Evolutionary conservation across 1,140 invertebrate species (phyloP), one percentile per base, ranked within the genome.

Genomic region (Lanistes nyassanus): DNA sequence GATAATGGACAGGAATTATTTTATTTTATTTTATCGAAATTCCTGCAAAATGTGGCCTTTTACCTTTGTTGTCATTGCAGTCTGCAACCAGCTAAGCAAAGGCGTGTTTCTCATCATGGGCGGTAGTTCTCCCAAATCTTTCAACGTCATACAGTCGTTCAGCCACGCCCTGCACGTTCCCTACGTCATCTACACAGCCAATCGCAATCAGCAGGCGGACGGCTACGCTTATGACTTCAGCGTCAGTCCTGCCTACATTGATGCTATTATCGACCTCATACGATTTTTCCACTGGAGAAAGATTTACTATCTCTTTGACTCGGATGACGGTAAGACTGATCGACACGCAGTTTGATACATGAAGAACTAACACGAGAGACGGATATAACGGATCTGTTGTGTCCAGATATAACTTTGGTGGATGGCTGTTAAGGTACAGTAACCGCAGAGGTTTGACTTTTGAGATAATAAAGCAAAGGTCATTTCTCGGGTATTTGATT

Each of bases 251-350:
- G 95, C 97, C 90, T 97, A 97, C 90, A 95, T 97, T 88, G 93
- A 93, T 82, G 96, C 96, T 56, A 94, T 98, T 83, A 94, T 97
- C 82, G 96, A 97, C 90, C 94, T 96, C 36, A 95, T 98, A 80
- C 91, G 93, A 80, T 94, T 95, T 88, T 97, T 97, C 87, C 93
- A 94, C 58, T 97, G 96, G 96, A 93, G 93, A 81, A 94, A 94
- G 87, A 95, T 98, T 84, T 96, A 97, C 86, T 98, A 97, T 90
- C 92, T 98, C 76, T 98, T 97, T 88, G 95, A 97, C 90, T 96
- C 95, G 21, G 95, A 97, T 87, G 96, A 97, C 88, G 96, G 96
- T 97, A 91, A 94, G 94, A 26, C 26, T 42, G 39, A 56, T 23
- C 7, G 26, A n/a, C n/a, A n/a, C n/a, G n/a, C n/a, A n/a, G n/a